Evolutionary conservation across 2,113 vertebrate species (phyloP).

Genomic region (Sminthopsis crassicaudata): DNA sequence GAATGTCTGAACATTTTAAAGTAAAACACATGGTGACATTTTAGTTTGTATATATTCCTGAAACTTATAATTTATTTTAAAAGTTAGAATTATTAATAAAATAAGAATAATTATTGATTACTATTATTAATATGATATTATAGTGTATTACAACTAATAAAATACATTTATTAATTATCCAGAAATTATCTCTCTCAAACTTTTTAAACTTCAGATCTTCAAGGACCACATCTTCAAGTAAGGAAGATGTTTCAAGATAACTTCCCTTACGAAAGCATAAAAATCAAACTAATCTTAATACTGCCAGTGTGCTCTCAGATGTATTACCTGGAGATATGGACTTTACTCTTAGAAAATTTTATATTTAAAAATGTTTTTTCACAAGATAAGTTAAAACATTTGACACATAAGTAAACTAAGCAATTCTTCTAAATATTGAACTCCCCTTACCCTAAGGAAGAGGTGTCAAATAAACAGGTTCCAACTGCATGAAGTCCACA

Average conservation of each 20-base stretch:
- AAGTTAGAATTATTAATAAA: no score
- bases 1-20: no score
- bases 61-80: no score
- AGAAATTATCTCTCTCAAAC: no score
- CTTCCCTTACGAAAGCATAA: not conserved
- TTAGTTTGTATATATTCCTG: no score
- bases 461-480: not conserved
- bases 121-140: no score
- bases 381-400: not conserved
- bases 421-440: not conserved
- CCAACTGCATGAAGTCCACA: not conserved
- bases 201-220: no score
- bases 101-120: no score
- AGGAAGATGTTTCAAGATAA: not conserved
- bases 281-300: not conserved
- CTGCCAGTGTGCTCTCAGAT: not conserved
- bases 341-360: not conserved
- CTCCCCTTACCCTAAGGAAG: not conserved
- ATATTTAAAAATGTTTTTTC: not conserved
- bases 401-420: not conserved
- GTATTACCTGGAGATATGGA: not conserved
- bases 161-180: no score
- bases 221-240: not conserved
- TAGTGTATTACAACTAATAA: no score
- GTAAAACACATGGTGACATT: no score